Conservation (phyloP, 92 coral and sea anemone species). For the Virgularia gustaviana region DNA sequence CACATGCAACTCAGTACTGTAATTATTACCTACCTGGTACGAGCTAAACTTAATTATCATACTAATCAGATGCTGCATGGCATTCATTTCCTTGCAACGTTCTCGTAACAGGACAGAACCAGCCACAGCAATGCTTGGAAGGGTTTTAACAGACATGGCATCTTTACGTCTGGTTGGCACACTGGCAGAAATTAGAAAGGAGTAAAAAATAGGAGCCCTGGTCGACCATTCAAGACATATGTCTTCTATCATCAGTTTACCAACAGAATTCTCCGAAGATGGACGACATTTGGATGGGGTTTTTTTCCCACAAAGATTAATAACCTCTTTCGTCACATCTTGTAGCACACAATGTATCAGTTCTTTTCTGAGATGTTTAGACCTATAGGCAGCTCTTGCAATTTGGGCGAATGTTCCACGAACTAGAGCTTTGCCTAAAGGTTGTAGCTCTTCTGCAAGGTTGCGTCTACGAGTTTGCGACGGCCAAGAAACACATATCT, state of each 20-base stretch:
- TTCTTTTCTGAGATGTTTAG: slow-evolving; percentile 19
- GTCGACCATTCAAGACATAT: slow-evolving; percentile 37
- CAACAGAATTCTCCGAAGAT: slow-evolving; percentile 2
- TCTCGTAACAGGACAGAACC: slow-evolving; percentile 37
- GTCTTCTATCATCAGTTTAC: slow-evolving; percentile 11
- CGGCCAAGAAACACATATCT: slow-evolving; percentile 14
- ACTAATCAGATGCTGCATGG: slow-evolving; percentile 30
- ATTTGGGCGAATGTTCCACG: slow-evolving; percentile 1
- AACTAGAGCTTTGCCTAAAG: slow-evolving; percentile 35
- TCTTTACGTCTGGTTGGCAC: slow-evolving; percentile 35
- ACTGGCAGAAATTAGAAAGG: slow-evolving; percentile 27
- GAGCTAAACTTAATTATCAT: slow-evolving; percentile 10
- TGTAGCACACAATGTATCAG: slow-evolving; percentile 20
- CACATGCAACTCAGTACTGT: no score
- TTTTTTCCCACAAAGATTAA: slow-evolving; percentile 22
- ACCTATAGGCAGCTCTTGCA: slow-evolving; percentile 9
- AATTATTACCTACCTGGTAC: neutral
- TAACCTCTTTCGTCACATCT: slow-evolving; percentile 18
- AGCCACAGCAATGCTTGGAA: slow-evolving; percentile 37
- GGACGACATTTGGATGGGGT: slow-evolving; percentile 33
- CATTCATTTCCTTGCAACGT: slow-evolving; percentile 30
- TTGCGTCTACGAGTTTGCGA: slow-evolving; percentile 16
- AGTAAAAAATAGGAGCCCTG: slow-evolving; percentile 34
- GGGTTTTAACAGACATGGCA: neutral
- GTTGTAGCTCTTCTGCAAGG: slow-evolving; percentile 14